Evolutionary conservation across 2,113 vertebrate genomes (phyloP).

Genomic region (Dendrocopos noguchii): DNA sequence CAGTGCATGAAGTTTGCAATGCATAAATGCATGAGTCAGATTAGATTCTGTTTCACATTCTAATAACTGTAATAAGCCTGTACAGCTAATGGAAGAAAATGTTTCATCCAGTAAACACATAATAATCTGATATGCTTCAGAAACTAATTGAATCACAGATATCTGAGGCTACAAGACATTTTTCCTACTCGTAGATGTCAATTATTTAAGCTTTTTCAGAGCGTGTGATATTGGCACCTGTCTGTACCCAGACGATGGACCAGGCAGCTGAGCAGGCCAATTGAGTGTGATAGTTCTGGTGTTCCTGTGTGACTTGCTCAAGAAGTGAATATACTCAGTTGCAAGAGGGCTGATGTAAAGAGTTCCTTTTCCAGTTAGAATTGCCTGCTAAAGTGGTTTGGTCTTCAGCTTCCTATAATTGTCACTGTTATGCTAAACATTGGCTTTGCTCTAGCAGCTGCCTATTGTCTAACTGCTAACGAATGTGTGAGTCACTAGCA

Average conservation of each 20-base stretch:
- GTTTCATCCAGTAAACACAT: background rate
- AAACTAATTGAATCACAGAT: background rate
- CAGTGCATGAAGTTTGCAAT: background rate
- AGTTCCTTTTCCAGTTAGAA: background rate
- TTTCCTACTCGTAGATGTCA: background rate
- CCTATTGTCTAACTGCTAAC: background rate
- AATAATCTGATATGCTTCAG: background rate
- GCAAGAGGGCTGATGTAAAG: background rate
- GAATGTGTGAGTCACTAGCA: background rate
- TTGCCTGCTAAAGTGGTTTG: background rate
- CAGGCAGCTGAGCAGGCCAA: background rate
- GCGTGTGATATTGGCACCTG: background rate
- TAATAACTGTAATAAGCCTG: background rate
- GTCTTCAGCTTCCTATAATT: background rate
- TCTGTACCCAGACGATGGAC: rapidly evolving
- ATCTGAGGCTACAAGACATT: background rate
- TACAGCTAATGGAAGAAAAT: background rate
- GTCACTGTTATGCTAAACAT: background rate
- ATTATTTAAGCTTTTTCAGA: background rate
- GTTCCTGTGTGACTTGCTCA: rapidly evolving
- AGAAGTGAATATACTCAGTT: background rate
- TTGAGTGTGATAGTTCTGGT: background rate
- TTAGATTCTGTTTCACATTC: background rate
- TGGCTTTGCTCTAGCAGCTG: background rate
- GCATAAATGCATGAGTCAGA: background rate